Conservation (phyloP, 2,888 invertebrate genomes). For the Luperina testacea region DNA sequence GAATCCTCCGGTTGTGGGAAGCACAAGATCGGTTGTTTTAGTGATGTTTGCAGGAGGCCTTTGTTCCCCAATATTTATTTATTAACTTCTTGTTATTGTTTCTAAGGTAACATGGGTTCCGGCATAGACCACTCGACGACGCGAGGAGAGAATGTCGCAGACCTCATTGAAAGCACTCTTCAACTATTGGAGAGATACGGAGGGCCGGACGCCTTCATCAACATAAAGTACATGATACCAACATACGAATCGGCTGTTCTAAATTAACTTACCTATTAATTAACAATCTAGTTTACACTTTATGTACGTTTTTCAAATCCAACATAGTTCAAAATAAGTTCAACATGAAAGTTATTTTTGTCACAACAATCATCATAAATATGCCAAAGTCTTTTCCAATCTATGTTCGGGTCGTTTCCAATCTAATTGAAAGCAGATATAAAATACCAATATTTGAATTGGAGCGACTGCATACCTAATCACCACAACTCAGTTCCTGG, state of each 20-base stretch:
- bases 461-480: background rate
- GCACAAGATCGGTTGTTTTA: background rate
- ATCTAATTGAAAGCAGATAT: too few relatives aligned
- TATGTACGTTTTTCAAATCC: conserved; percentile 23
- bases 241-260: conserved; percentile 98
- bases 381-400: background rate
- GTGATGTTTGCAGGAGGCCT: too few relatives aligned
- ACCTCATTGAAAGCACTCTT: conserved; percentile 97
- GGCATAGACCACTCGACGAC: conserved; percentile 97
- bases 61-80: too few relatives aligned
- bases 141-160: conserved; percentile 96
- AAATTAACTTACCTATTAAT: conserved; percentile 86
- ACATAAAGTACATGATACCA: conserved; percentile 99
- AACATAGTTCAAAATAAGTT: conserved; percentile 30
- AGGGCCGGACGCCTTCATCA: conserved; percentile 98
- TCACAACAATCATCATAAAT: background rate
- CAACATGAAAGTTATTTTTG: background rate
- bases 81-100: background rate
- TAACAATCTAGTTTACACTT: conserved; percentile 16
- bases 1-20: too few relatives aligned
- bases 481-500: fast-evolving
- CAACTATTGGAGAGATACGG: conserved; percentile 97
- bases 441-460: background rate
- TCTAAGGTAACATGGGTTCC: conserved; percentile 95
- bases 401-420: background rate